Evolutionary conservation across 2,797 vertebrate species (phyloP).

Genomic region (Clarias platycephalus): DNA sequence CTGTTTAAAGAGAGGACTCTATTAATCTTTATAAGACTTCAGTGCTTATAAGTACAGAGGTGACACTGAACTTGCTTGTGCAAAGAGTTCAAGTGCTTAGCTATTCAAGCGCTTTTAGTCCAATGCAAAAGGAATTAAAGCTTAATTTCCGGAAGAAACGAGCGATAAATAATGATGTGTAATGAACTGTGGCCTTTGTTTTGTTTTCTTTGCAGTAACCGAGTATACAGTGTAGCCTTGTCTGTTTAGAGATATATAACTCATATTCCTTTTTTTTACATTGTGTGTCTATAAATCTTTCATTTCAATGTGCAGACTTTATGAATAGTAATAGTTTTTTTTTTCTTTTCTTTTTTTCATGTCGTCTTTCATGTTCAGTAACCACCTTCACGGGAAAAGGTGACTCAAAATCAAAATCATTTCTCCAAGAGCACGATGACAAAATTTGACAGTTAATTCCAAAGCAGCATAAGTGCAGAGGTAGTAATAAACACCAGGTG

Average conservation of each 20-base stretch:
- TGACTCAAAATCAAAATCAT: background rate
- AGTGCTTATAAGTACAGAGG: background rate
- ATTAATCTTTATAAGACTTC: constrained; percentile 2
- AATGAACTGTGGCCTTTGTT: background rate
- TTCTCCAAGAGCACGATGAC: background rate
- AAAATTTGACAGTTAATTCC: background rate
- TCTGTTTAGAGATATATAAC: constrained; percentile 8
- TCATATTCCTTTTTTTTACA: constrained; percentile 1
- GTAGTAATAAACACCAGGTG: background rate
- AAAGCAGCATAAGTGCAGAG: background rate
- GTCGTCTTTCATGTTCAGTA: background rate
- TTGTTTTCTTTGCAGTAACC: background rate
- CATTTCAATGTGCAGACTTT: constrained; percentile 18
- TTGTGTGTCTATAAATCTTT: constrained; percentile 7
- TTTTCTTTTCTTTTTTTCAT: background rate
- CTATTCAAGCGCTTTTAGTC: background rate
- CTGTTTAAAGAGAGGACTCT: background rate
- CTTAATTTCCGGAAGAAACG: background rate
- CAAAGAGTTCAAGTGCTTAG: no score
- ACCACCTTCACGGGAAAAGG: background rate
- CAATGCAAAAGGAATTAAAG: background rate
- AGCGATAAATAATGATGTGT: constrained; percentile 7
- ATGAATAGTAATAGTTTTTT: background rate
- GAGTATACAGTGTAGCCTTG: background rate
- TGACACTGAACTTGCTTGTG: background rate